Conservation (phyloP, 2,888 invertebrate species). For the Microctonus aethiopoides region DNA sequence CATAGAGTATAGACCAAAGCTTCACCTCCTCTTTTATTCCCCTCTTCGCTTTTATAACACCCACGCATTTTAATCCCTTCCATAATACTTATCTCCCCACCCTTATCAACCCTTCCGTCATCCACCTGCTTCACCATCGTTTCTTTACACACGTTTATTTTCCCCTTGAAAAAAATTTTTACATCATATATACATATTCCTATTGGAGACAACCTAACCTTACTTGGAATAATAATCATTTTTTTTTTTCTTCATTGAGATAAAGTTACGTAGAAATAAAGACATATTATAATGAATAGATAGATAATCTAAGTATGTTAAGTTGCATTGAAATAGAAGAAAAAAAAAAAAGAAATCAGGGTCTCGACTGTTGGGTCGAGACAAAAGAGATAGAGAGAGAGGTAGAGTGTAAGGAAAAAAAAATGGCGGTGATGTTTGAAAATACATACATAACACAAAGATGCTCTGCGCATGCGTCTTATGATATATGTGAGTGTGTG, state of each 20-base stretch:
- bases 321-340: not conserved
- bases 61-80: slow-evolving; percentile 37
- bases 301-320: not conserved
- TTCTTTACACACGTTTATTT: slow-evolving; percentile 14
- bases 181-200: not conserved
- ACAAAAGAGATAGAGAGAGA: not conserved
- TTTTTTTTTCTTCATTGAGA: not conserved
- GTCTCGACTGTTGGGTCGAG: not conserved
- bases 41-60: slow-evolving; percentile 31
- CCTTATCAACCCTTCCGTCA: slow-evolving; percentile 12
- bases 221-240: not conserved
- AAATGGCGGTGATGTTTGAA: slow-evolving; percentile 40
- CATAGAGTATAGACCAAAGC: slow-evolving; percentile 19
- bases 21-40: slow-evolving; percentile 22
- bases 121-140: not conserved
- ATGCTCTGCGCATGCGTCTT: slow-evolving; percentile 40
- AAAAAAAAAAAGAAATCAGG: not conserved
- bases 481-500: not conserved
- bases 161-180: not conserved
- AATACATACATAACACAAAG: slow-evolving; percentile 40
- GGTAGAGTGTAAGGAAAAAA: slow-evolving; percentile 36
- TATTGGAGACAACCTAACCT: not conserved
- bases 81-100: slow-evolving; percentile 12
- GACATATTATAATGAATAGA: not conserved
- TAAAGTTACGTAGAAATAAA: not conserved